Evolutionary conservation across 2,797 vertebrate genomes (phyloP).

Genomic region (Scomberomorus guttatus): DNA sequence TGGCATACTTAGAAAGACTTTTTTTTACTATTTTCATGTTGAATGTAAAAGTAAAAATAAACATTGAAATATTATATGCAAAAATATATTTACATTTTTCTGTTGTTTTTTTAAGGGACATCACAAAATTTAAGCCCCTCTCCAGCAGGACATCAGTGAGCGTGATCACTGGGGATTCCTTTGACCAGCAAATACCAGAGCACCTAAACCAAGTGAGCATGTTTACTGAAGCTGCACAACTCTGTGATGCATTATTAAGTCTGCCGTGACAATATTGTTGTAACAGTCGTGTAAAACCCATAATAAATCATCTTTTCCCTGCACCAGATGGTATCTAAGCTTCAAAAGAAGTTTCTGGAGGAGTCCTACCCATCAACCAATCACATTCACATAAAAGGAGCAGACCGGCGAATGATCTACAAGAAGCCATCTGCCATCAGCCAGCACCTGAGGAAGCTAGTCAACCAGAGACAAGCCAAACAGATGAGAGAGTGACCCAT

Average conservation of each 20-base stretch:
- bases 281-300: slow-evolving; percentile 37
- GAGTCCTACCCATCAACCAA: slow-evolving; percentile 85
- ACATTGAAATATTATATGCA: not conserved
- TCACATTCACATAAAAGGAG: slow-evolving; percentile 84
- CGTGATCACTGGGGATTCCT: slow-evolving; percentile 85
- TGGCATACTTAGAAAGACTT: not conserved
- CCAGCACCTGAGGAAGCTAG: slow-evolving; percentile 86
- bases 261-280: slow-evolving; percentile 36
- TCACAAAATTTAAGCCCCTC: slow-evolving; percentile 87
- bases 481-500: slow-evolving; percentile 81
- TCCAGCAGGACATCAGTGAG: slow-evolving; percentile 84
- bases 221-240: slow-evolving; percentile 20
- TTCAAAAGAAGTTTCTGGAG: slow-evolving; percentile 86
- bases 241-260: slow-evolving; percentile 30
- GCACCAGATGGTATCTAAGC: slow-evolving; percentile 85
- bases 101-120: slow-evolving; percentile 78
- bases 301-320: slow-evolving; percentile 57
- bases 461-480: slow-evolving; percentile 83
- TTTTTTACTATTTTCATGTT: not conserved
- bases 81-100: not conserved
- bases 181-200: slow-evolving; percentile 83
- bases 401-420: slow-evolving; percentile 88
- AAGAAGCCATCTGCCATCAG: slow-evolving; percentile 85
- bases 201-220: slow-evolving; percentile 85
- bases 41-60: slow-evolving; percentile 14